Percentiles rank a stretch among this genome's conserved stretches.
Evolutionary conservation across 2,113 vertebrate genomes (phyloP).

Genomic region (Rana temporaria): DNA sequence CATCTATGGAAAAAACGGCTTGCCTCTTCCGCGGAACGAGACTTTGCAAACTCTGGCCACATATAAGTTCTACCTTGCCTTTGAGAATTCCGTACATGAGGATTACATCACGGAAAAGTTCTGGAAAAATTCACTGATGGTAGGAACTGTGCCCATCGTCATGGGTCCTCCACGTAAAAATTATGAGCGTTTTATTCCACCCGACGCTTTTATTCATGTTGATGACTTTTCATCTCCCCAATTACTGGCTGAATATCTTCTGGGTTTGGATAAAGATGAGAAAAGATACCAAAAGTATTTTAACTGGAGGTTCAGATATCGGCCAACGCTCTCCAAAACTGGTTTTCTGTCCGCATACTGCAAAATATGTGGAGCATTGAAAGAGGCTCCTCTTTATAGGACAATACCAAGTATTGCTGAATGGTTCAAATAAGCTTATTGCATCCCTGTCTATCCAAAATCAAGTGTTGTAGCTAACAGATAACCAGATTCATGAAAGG

Average conservation of each 20-base stretch:
- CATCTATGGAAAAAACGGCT: conserved; percentile 61
- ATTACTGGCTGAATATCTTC: conserved; percentile 66
- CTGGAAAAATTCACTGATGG: conserved; percentile 72
- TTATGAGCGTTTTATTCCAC: conserved; percentile 38
- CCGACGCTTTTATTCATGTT: conserved; percentile 78
- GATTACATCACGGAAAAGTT: conserved; percentile 83
- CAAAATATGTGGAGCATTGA: background rate
- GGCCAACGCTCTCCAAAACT: conserved; percentile 60
- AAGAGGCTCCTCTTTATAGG: background rate
- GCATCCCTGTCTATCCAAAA: too few relatives aligned
- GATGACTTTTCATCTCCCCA: conserved; percentile 68
- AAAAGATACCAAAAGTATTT: conserved; percentile 68
- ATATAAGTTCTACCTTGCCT: conserved; percentile 79
- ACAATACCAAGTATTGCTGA: conserved; percentile 2
- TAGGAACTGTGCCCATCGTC: conserved; percentile 69
- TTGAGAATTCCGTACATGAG: conserved; percentile 76
- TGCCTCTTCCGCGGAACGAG: background rate
- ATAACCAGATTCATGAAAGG: too few relatives aligned
- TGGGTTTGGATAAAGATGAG: conserved; percentile 60
- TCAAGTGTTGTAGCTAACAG: too few relatives aligned
- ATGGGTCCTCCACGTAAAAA: conserved; percentile 70
- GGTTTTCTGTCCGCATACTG: conserved; percentile 1
- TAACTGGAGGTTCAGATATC: conserved; percentile 65
- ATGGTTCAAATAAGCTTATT: background rate
- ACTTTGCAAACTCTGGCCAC: conserved; percentile 56